These are phyloP conservation scores for Meliscaeva auricollis DNA, from an alignment of 2,888 invertebrate genomes.

Conservation along the genomic window DNA sequence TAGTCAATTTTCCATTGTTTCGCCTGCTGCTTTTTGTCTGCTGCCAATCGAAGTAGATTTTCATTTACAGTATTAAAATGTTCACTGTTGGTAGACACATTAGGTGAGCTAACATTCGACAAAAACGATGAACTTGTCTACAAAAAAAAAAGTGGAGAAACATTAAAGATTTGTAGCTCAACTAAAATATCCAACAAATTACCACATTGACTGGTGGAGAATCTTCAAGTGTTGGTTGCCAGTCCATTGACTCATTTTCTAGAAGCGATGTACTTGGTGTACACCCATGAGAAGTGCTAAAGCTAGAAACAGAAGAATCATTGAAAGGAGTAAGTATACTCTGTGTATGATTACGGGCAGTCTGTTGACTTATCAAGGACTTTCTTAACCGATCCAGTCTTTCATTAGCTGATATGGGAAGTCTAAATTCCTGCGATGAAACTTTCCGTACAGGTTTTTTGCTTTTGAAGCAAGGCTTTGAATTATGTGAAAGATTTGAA, in stretches of 20 bases:
- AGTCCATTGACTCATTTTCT: conserved; percentile 80
- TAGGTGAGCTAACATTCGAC: neutral
- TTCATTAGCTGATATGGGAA: conserved; percentile 73
- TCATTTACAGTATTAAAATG: conserved; percentile 77
- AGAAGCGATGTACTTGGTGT: conserved; percentile 15
- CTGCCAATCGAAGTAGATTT: conserved; percentile 78
- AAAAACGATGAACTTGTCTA: conserved; percentile 26
- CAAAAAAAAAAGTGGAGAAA: neutral
- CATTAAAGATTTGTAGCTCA: neutral
- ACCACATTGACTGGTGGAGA: conserved; percentile 32
- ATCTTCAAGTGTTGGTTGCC: conserved; percentile 74
- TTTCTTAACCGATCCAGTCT: conserved; percentile 77
- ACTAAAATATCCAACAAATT: neutral
- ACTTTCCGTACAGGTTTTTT: conserved; percentile 1
- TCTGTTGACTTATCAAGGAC: conserved; percentile 58
- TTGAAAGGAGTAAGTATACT: neutral
- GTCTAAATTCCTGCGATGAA: neutral
- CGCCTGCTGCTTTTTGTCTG: conserved; percentile 69
- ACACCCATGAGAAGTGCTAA: neutral
- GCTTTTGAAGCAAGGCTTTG: conserved; percentile 41
- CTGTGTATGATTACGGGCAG: neutral
- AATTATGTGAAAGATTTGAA: conserved; percentile 13
- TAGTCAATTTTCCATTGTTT: conserved; percentile 77
- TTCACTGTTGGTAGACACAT: conserved; percentile 71
- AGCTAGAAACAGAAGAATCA: neutral